A percentile compares a stretch with the other conserved stretches of the same genome.
phyloP scores from a whole-genome alignment of 1,140 invertebrate species.

The Tetragnatha versicolor region DNA sequence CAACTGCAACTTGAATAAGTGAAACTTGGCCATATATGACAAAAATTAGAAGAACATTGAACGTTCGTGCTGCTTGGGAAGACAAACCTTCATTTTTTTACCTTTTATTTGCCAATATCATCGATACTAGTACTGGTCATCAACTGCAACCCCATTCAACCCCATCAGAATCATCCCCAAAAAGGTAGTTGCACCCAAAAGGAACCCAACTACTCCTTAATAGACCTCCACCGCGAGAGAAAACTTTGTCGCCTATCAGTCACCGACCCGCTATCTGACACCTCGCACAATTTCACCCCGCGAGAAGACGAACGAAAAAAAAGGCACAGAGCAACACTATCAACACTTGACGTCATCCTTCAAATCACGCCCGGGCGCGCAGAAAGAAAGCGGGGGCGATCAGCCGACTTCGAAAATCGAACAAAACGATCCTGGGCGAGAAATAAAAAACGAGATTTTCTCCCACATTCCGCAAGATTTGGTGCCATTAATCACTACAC shows the following conservation, averaged over 20 bases:
- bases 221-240: neutral
- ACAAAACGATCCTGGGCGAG: constrained; percentile 19
- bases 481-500: constrained; percentile 49
- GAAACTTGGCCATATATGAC: too few relatives aligned
- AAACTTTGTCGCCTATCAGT: neutral
- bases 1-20: too few relatives aligned
- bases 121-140: too few relatives aligned
- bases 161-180: too few relatives aligned
- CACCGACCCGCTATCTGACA: neutral
- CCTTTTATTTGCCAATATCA: too few relatives aligned
- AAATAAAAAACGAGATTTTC: constrained; percentile 12
- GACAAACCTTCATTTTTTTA: too few relatives aligned
- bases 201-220: too few relatives aligned
- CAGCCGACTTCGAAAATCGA: constrained; percentile 51
- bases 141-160: too few relatives aligned
- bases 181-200: too few relatives aligned
- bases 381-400: constrained; percentile 8
- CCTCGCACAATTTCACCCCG: neutral
- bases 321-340: constrained; percentile 9
- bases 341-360: constrained; percentile 46
- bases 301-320: neutral
- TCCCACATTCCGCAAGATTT: constrained; percentile 52
- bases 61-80: too few relatives aligned
- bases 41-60: too few relatives aligned
- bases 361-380: constrained; percentile 21